Base-by-base conservation (phyloP, 1,140 invertebrate species). In the Orchestia grillus region DNA sequence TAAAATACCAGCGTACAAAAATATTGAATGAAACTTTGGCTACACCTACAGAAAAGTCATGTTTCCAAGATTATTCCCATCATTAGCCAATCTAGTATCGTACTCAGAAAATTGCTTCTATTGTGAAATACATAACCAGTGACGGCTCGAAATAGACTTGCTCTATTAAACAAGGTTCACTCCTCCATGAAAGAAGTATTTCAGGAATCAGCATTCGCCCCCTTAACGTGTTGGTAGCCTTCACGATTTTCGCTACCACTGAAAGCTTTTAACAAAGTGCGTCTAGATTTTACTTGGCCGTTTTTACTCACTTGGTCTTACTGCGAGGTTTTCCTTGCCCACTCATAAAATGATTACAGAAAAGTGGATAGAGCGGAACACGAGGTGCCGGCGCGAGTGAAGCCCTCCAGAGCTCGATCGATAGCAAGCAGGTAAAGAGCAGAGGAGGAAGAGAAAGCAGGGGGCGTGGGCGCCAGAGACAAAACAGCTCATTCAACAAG, bases 381-480 rank as follows among this genome's bases (percentile, higher is more conserved):
- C 62, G 62, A 77, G 62, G 62, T 36, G 62, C 62, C 28, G 44
- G 28, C 11, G 91, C 53, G 53, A 47, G 44, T 36, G 15, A 94
- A 94, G 53, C 53, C 53, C 91, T 94, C 53, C 53, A 47, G 44
- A 94, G 44, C 53, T 94, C 95, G 44, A 57, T 97, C 95, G 44
- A 77, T 77, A 77, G 88, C 88, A 44, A 8, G 41, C 88, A 91
- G 88, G 88, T 91, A 91, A 91, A 44, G 41, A 91, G 88, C 88
- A 91, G 28, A 42, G 41, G 88, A 41, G 28, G 88, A 44, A 91
- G 88, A 43, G 41, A 41, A 44, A 44, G 41, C 88, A 43, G 23
- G 8, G 28, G 41, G 88, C 88, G 41, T 28, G 88, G 23, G 88
- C 44, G 8, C 36, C 15, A 36, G 28, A 42, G 87, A 91, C 41